phyloP scores from a whole-genome alignment of 2,113 vertebrate species.

The Notarius lentiginosus region DNA sequence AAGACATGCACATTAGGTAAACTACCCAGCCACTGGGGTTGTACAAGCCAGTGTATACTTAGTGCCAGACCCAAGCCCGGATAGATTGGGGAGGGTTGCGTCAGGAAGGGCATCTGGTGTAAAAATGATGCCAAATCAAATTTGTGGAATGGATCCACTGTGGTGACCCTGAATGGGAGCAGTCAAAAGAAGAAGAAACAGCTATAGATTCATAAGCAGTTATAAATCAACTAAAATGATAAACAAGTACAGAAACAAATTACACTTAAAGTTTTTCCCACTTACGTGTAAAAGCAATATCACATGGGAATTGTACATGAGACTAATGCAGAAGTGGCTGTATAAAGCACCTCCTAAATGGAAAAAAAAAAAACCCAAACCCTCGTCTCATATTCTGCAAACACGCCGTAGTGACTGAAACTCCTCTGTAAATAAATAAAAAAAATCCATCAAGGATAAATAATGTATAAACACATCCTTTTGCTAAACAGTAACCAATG shows the following conservation, averaged over 20 bases:
- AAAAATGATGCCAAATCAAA: no score
- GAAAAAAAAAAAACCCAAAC: not conserved
- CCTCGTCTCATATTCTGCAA: not conserved
- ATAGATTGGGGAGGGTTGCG: no score
- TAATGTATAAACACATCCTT: slow-evolving; percentile 39
- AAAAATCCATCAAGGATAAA: slow-evolving; percentile 28
- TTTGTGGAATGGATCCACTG: no score
- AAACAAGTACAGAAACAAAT: not conserved
- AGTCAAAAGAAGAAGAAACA: no score
- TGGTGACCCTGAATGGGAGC: no score
- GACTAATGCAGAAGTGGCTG: not conserved
- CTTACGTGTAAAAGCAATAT: not conserved
- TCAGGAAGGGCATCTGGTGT: no score
- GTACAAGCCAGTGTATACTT: no score
- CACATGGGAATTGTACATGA: not conserved
- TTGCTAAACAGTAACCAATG: slow-evolving; percentile 32
- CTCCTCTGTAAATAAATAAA: not conserved
- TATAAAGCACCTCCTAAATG: not conserved
- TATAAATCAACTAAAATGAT: not conserved
- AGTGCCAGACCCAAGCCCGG: no score
- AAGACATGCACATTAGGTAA: no score
- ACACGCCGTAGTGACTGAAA: not conserved
- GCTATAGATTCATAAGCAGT: not conserved
- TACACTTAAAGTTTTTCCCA: not conserved
- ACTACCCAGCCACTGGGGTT: no score